These are phyloP conservation scores for Hetaerina americana DNA, from an alignment of 1,140 invertebrate species.

Conservation along the genomic window DNA sequence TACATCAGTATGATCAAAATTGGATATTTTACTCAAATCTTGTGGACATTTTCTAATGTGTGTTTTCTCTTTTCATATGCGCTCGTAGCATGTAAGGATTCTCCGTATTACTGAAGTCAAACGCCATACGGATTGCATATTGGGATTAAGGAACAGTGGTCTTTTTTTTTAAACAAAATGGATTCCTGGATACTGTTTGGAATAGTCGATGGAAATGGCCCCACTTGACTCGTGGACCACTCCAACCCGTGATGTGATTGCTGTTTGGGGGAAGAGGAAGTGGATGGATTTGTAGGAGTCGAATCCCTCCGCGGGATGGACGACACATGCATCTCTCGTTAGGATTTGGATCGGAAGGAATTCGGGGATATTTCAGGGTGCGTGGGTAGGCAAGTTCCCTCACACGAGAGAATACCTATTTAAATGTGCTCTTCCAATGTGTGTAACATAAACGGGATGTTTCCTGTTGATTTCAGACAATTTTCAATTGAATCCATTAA, in stretches of 20 bases:
- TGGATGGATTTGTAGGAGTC: neutral
- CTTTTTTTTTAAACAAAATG: neutral
- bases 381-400: slow-evolving; percentile 6
- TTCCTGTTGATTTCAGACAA: too few relatives aligned
- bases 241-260: neutral
- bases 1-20: neutral
- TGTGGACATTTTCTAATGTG: slow-evolving; percentile 3
- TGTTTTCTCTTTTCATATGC: slow-evolving; percentile 2
- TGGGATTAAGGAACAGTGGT: neutral
- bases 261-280: slow-evolving; percentile 1
- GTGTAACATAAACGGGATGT: neutral
- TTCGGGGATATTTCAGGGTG: neutral
- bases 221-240: slow-evolving; percentile 3
- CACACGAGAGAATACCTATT: neutral
- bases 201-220: neutral
- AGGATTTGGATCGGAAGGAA: neutral
- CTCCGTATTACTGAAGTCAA: too few relatives aligned
- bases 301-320: slow-evolving; percentile 3
- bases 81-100: slow-evolving; percentile 7
- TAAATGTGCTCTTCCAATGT: neutral
- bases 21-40: neutral
- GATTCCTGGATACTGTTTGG: slow-evolving; percentile 4
- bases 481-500: too few relatives aligned
- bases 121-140: neutral
- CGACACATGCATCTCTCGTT: neutral